These are phyloP conservation scores for Salticus scenicus DNA, from an alignment of 2,888 invertebrate species.

Conservation along the genomic window DNA sequence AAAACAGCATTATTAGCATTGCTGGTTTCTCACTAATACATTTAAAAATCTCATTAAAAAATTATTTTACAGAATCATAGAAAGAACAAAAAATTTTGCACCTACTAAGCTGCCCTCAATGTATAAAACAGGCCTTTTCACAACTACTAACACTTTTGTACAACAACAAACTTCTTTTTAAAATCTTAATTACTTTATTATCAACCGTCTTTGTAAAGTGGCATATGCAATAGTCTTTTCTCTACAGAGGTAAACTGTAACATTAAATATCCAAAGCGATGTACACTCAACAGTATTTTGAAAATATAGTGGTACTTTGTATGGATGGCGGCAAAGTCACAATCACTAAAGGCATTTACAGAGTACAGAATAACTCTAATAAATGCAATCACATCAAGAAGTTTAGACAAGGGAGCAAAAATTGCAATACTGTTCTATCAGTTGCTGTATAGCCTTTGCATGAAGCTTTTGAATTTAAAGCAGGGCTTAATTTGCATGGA, in stretches of 20 bases:
- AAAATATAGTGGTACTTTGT: slow-evolving; percentile 39
- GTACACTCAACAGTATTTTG: neutral
- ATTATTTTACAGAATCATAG: neutral
- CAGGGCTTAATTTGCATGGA: no score
- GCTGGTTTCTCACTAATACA: neutral
- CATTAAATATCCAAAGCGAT: slow-evolving; percentile 29
- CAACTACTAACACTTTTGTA: slow-evolving; percentile 6
- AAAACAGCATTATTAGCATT: neutral
- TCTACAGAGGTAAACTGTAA: slow-evolving; percentile 37
- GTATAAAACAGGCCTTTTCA: neutral
- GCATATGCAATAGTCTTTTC: slow-evolving; percentile 20
- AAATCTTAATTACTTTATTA: neutral
- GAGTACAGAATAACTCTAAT: slow-evolving; percentile 13
- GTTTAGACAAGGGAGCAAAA: slow-evolving; percentile 41
- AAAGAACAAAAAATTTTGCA: neutral
- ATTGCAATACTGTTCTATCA: neutral
- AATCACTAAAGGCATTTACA: slow-evolving; percentile 35
- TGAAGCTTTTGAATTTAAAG: no score
- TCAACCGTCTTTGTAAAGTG: slow-evolving; percentile 23
- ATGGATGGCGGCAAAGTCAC: slow-evolving; percentile 57
- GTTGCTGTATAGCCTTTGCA: neutral
- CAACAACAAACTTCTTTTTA: slow-evolving; percentile 4
- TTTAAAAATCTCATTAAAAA: slow-evolving; percentile 13
- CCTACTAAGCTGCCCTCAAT: slow-evolving; percentile 1
- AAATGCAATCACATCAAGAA: slow-evolving; percentile 56